Conservation (phyloP, 1,140 invertebrate genomes). For the Asbolus verrucosus region DNA sequence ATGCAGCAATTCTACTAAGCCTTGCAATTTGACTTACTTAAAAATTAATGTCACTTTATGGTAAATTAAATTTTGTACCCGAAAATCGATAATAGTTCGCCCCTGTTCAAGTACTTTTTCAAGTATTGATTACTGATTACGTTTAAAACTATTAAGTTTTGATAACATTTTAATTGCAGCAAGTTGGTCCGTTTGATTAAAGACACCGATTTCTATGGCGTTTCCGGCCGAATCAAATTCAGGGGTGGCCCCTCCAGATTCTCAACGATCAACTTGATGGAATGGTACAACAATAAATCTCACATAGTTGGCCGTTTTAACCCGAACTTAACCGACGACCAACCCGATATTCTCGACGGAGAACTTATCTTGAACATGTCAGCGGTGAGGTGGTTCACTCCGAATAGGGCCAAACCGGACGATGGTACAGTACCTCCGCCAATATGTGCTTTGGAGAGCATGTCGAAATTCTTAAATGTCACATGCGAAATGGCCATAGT, state of each 20-base stretch:
- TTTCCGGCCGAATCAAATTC: slow-evolving; percentile 83
- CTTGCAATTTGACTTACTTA: no score
- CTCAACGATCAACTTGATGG: slow-evolving; percentile 77
- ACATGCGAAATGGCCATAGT: slow-evolving; percentile 80
- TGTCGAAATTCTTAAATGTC: slow-evolving; percentile 75
- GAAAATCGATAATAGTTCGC: no score
- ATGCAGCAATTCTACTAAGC: no score
- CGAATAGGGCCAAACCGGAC: slow-evolving; percentile 66
- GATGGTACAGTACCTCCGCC: slow-evolving; percentile 75
- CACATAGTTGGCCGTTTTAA: slow-evolving; percentile 74
- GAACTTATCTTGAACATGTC: slow-evolving; percentile 69
- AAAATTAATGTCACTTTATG: no score
- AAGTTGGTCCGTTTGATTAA: slow-evolving; percentile 70
- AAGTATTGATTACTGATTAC: slow-evolving; percentile 2
- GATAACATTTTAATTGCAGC: slow-evolving; percentile 61
- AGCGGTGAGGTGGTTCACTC: slow-evolving; percentile 75
- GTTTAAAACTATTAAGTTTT: slow-evolving; percentile 2
- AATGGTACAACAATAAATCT: slow-evolving; percentile 72
- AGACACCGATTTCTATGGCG: slow-evolving; percentile 78
- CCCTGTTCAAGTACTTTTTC: no score
- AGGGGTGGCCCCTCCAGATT: slow-evolving; percentile 75
- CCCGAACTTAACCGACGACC: slow-evolving; percentile 67
- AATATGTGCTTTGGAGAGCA: slow-evolving; percentile 72
- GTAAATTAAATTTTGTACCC: no score
- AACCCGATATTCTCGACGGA: slow-evolving; percentile 66